A percentile compares a stretch with the other conserved stretches of the same genome.
These are phyloP conservation scores for Chaunax sp. DNA, from an alignment of 2,797 vertebrate species.

Conservation along the genomic window DNA sequence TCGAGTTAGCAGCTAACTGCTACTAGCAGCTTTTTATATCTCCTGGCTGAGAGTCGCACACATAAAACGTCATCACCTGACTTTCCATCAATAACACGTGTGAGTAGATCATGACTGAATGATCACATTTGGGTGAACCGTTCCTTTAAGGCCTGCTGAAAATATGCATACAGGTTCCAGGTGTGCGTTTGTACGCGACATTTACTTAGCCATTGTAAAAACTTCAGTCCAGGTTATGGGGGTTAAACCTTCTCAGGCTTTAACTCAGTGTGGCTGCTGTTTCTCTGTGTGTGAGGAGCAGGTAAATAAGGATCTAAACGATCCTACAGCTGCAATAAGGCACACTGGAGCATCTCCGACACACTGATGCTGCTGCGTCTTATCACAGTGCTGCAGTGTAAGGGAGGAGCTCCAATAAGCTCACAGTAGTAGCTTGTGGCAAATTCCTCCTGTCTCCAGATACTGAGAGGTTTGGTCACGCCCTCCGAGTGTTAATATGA, in stretches of 20 bases:
- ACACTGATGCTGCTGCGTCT: conserved; percentile 57
- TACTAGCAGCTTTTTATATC: too few species aligned
- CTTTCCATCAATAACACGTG: too few species aligned
- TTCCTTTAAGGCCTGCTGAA: too few species aligned
- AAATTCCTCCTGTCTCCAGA: conserved; percentile 62
- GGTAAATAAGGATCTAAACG: conserved; percentile 73
- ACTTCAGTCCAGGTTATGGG: conserved; percentile 7
- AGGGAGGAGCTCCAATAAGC: conserved; percentile 64
- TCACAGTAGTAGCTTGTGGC: conserved; percentile 65
- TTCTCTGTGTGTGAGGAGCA: conserved; percentile 50
- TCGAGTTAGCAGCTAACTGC: too few species aligned
- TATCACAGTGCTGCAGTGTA: conserved; percentile 78
- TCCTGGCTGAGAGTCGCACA: too few species aligned
- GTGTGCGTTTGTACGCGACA: too few species aligned
- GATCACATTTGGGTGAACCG: too few species aligned
- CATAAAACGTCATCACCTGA: too few species aligned
- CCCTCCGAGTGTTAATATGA: conserved; percentile 45
- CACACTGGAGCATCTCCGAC: conserved; percentile 48
- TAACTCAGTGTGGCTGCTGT: conserved; percentile 18
- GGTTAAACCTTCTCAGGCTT: conserved; percentile 16
- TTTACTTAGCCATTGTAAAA: too few species aligned
- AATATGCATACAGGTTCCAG: too few species aligned
- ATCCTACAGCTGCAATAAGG: conserved; percentile 61
- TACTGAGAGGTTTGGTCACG: conserved; percentile 61
- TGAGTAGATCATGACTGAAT: too few species aligned